These are phyloP conservation scores for Palaemon carinicauda DNA, from an alignment of 1,140 invertebrate genomes.

Conservation along the genomic window DNA sequence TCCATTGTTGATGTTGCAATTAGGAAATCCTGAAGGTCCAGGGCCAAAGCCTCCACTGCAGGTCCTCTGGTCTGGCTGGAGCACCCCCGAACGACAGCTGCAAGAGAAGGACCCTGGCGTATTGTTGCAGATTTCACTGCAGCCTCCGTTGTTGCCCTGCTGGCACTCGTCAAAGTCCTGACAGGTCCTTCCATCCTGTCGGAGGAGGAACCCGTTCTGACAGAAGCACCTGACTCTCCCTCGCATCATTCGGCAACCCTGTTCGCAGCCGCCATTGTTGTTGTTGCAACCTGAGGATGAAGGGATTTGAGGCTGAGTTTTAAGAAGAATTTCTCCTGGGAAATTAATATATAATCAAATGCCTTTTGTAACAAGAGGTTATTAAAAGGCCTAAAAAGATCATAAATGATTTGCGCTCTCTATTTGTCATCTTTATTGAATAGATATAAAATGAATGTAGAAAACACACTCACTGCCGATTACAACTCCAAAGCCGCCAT, in stretches of 20 bases:
- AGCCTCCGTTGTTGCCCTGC: slow-evolving; percentile 59
- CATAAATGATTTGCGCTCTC: no score
- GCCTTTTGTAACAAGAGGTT: neutral
- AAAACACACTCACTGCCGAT: neutral
- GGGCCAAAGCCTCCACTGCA: slow-evolving; percentile 82
- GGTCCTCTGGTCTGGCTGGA: slow-evolving; percentile 71
- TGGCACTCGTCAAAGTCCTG: slow-evolving; percentile 59
- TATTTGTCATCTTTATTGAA: no score
- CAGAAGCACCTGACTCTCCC: slow-evolving; percentile 79
- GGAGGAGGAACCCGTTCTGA: slow-evolving; percentile 73
- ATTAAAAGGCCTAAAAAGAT: no score
- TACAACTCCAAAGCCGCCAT: slow-evolving; percentile 10
- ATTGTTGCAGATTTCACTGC: slow-evolving; percentile 60
- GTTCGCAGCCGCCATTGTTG: slow-evolving; percentile 66
- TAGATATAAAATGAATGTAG: no score
- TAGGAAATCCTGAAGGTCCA: slow-evolving; percentile 79
- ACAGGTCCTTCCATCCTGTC: slow-evolving; percentile 65
- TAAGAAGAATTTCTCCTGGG: neutral
- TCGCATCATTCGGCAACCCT: slow-evolving; percentile 67
- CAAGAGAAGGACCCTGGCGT: slow-evolving; percentile 50
- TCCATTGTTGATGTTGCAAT: slow-evolving; percentile 68
- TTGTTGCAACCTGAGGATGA: slow-evolving; percentile 60
- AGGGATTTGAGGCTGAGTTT: neutral
- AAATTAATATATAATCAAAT: neutral
- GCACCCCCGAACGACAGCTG: slow-evolving; percentile 64